Evolutionary conservation across 2,888 invertebrate species (phyloP).

Genomic region (Galeruca laticollis): DNA sequence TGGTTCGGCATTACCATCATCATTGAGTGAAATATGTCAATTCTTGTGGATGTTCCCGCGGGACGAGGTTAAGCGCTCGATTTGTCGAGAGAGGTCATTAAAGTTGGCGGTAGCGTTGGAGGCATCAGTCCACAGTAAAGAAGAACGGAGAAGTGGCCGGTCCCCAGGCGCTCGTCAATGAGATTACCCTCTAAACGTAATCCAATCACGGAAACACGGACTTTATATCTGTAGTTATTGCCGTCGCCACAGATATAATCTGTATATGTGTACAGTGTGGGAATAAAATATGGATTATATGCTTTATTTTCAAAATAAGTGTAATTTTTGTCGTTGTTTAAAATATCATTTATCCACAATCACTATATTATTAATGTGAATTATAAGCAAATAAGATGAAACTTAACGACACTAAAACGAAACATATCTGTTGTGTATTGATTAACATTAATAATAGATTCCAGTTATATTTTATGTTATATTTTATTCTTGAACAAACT

Average conservation of each 20-base stretch:
- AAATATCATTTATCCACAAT: no score
- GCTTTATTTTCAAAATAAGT: no score
- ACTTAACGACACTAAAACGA: no score
- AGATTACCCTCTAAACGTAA: constrained; percentile 73
- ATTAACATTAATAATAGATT: no score
- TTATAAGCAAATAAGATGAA: no score
- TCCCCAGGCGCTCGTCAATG: constrained; percentile 75
- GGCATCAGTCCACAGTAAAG: constrained; percentile 45
- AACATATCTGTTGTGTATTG: no score
- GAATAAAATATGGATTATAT: neutral
- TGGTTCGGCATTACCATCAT: constrained; percentile 17
- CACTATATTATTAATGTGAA: no score
- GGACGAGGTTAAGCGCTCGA: constrained; percentile 66
- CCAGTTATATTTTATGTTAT: no score
- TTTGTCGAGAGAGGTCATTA: constrained; percentile 69
- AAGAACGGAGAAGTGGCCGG: constrained; percentile 39
- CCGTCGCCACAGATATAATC: constrained; percentile 26
- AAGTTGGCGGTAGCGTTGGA: constrained; percentile 57
- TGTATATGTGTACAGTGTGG: neutral
- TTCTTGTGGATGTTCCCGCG: constrained; percentile 48
- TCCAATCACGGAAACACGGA: constrained; percentile 71
- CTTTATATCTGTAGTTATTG: constrained; percentile 41
- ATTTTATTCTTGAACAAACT: no score
- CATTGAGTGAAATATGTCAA: constrained; percentile 43
- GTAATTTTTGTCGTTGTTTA: no score